Evolutionary conservation across 2,888 invertebrate species (phyloP).

Genomic region (Athetis lepigone): DNA sequence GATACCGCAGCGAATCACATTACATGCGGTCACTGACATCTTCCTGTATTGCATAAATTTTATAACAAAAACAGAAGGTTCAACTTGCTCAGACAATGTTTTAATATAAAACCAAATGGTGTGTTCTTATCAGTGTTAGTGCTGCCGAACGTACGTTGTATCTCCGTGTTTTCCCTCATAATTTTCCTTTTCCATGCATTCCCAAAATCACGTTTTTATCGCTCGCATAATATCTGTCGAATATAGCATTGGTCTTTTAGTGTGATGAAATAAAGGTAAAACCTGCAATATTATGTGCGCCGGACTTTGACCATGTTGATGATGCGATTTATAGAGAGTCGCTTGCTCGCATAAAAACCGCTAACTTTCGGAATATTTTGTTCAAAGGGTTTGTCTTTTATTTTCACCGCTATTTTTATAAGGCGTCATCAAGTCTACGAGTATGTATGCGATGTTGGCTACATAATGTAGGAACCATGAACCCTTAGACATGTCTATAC

Average conservation of each 20-base stretch:
- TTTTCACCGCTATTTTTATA: constrained; percentile 79
- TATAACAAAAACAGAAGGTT: constrained; percentile 64
- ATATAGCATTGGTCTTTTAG: constrained; percentile 40
- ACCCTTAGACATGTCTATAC: constrained; percentile 66
- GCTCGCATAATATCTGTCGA: constrained; percentile 33
- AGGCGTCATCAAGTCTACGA: constrained; percentile 67
- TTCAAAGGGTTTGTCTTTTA: constrained; percentile 73
- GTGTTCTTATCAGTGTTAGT: constrained; percentile 44
- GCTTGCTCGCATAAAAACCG: constrained; percentile 76
- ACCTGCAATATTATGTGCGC: constrained; percentile 57
- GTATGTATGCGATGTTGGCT: constrained; percentile 73
- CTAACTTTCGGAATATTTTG: constrained; percentile 79
- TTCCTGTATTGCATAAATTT: constrained; percentile 82
- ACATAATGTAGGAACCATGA: constrained; percentile 67
- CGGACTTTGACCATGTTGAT: constrained; percentile 65
- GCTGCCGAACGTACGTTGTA: constrained; percentile 29
- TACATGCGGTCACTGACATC: constrained; percentile 86
- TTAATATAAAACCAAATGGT: constrained; percentile 43
- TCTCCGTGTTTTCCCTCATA: constrained; percentile 29
- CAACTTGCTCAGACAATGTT: constrained; percentile 43
- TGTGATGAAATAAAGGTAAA: constrained; percentile 62
- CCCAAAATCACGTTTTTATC: constrained; percentile 52
- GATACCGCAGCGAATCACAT: constrained; percentile 84
- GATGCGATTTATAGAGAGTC: constrained; percentile 73
- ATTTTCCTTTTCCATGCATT: constrained; percentile 32